Conservation (phyloP, 2,113 vertebrate species). For the Cheirogaleus medius region DNA sequence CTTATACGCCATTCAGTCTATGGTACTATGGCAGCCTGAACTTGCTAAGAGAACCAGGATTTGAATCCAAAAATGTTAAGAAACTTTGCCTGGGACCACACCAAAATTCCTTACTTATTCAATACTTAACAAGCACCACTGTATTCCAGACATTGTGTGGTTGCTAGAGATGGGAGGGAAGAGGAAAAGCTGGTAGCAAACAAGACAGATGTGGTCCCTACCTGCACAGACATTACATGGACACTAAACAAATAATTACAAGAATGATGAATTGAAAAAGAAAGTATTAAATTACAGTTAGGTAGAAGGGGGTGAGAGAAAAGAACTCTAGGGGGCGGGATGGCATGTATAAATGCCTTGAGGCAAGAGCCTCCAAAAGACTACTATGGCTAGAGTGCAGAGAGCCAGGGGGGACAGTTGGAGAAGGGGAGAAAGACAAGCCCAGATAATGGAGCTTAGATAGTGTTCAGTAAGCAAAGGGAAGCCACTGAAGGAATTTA, state of each 20-base stretch:
- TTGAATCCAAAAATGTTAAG: conserved; percentile 8
- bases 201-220: neutral
- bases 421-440: neutral
- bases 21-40: neutral
- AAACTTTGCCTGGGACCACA: neutral
- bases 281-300: neutral
- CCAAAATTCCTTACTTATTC: neutral
- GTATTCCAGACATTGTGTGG: neutral
- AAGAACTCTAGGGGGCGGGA: neutral
- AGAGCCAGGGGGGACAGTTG: neutral
- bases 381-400: neutral
- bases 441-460: neutral
- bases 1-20: neutral
- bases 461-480: neutral
- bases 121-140: neutral
- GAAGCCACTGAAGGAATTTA: neutral
- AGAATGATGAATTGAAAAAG: neutral
- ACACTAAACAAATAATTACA: neutral
- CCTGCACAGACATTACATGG: neutral
- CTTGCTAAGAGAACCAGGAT: neutral
- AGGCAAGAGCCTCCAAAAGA: neutral
- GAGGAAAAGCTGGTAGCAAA: neutral
- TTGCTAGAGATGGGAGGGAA: neutral
- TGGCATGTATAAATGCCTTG: neutral
- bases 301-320: neutral